phyloP scores from a whole-genome alignment of 2,113 vertebrate genomes.

The Candoia aspera region DNA sequence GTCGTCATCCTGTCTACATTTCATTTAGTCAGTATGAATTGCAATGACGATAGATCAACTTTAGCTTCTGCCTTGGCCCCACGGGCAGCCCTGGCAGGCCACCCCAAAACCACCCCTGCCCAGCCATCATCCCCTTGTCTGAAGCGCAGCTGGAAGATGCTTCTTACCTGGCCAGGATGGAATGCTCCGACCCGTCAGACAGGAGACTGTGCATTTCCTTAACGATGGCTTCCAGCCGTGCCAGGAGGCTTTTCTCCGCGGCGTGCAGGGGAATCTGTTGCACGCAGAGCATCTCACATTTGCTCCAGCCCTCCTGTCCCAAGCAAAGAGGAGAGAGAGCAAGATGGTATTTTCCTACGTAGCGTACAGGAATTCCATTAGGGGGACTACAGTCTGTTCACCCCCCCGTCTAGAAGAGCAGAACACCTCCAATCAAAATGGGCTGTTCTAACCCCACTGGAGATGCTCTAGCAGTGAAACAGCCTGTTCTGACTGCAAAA shows the following conservation, averaged over 20 bases:
- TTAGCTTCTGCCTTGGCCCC: no score
- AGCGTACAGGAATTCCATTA: neutral
- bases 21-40: no score
- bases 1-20: no score
- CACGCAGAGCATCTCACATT: slow-evolving; percentile 69
- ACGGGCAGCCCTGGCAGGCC: neutral
- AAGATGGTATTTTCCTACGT: neutral
- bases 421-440: neutral
- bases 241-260: slow-evolving; percentile 54
- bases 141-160: neutral
- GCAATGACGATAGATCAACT: no score
- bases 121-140: neutral
- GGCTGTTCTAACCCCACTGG: neutral
- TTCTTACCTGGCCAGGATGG: slow-evolving; percentile 65
- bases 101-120: neutral
- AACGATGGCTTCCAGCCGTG: slow-evolving; percentile 55
- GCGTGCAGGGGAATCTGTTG: slow-evolving; percentile 65
- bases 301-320: slow-evolving; percentile 75
- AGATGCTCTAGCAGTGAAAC: neutral
- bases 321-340: neutral
- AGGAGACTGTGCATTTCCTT: slow-evolving; percentile 58
- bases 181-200: slow-evolving; percentile 53
- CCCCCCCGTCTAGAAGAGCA: no score
- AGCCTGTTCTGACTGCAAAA: neutral
- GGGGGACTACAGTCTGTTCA: neutral